These are phyloP conservation scores for Chrysoperla carnea DNA, from an alignment of 1,140 invertebrate species.

Conservation along the genomic window DNA sequence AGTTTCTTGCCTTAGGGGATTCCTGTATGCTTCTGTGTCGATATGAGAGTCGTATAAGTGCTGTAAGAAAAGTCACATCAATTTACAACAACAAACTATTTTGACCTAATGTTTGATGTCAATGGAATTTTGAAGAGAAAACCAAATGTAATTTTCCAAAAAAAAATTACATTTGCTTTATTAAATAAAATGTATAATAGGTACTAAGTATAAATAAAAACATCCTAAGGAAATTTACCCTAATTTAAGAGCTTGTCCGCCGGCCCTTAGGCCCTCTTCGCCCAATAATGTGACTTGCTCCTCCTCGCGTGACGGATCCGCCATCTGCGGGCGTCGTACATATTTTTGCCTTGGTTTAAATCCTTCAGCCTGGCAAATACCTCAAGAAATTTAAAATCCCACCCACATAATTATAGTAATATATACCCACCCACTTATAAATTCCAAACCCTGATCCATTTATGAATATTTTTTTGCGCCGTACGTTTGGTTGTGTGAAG, in stretches of 20 bases:
- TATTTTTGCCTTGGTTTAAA: constrained; percentile 42
- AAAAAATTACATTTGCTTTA: too few species aligned
- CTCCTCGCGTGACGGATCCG: constrained; percentile 78
- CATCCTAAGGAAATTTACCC: constrained; percentile 47
- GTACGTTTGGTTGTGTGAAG: too few species aligned
- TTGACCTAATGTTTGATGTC: too few species aligned
- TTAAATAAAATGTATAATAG: too few species aligned
- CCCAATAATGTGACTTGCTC: constrained; percentile 86
- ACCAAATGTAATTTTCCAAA: too few species aligned
- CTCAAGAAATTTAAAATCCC: constrained; percentile 23
- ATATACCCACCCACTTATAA: background rate
- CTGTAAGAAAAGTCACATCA: constrained; percentile 40
- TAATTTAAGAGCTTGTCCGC: constrained; percentile 86
- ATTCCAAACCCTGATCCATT: too few species aligned
- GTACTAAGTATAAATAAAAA: background rate
- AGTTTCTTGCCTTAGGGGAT: constrained; percentile 49
- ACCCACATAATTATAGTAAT: constrained; percentile 3
- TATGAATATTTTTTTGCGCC: too few species aligned
- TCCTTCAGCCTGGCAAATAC: constrained; percentile 32
- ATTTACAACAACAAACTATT: background rate
- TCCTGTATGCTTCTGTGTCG: constrained; percentile 49
- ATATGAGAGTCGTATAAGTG: constrained; percentile 47
- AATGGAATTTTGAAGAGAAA: too few species aligned
- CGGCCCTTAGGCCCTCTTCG: constrained; percentile 80
- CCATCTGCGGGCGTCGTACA: constrained; percentile 59